Evolutionary conservation across 2,797 vertebrate genomes (phyloP).

Genomic region (Chiroxiphia lanceolata): DNA sequence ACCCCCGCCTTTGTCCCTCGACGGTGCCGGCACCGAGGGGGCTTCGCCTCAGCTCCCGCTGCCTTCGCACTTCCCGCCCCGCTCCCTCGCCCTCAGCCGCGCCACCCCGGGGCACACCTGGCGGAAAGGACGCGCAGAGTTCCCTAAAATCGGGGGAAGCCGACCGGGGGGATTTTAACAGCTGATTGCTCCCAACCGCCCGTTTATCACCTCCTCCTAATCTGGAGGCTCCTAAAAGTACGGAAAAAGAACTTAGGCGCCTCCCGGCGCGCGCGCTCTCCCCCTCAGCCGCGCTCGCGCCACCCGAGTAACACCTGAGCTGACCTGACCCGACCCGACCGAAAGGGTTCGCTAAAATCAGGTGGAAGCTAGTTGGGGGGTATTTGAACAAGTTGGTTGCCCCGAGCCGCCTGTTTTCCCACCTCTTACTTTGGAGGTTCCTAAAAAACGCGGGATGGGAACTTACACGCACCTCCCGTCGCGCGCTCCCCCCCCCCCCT

Average conservation of each 20-base stretch:
- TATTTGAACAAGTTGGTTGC: neutral
- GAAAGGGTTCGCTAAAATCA: no score
- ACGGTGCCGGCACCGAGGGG: neutral
- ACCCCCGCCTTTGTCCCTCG: rapidly evolving
- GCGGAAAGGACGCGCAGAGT: rapidly evolving
- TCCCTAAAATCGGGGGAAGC: neutral
- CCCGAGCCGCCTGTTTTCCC: neutral
- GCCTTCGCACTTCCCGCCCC: neutral
- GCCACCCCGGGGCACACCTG: no score
- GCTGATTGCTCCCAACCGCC: neutral
- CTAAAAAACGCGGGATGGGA: neutral
- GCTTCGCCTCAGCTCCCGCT: neutral
- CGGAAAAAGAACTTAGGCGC: rapidly evolving
- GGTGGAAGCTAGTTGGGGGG: rapidly evolving
- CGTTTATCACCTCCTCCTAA: neutral
- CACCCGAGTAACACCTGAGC: no score
- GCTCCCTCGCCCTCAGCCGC: neutral
- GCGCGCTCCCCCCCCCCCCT: neutral
- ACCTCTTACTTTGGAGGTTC: neutral
- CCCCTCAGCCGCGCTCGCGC: neutral
- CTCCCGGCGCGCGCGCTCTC: no score
- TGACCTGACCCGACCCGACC: no score
- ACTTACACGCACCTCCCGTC: no score
- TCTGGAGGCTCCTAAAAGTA: neutral
- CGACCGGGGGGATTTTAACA: rapidly evolving